Conservation (phyloP, 2,888 invertebrate species). For the Diloba caeruleocephala region DNA sequence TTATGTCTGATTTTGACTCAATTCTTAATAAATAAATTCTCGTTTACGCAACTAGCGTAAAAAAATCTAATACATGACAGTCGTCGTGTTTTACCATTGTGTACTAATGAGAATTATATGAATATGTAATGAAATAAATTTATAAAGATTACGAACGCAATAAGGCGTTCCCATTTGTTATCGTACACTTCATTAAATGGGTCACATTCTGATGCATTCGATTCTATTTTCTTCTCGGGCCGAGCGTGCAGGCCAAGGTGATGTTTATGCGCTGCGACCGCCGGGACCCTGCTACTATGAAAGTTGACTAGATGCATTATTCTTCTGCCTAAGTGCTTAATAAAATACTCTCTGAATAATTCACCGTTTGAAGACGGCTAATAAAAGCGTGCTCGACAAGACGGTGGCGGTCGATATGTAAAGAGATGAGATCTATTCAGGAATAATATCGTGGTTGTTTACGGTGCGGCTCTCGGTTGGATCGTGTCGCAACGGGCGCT, state of each 20-base stretch:
- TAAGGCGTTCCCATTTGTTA: slow-evolving; percentile 32
- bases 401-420: slow-evolving; percentile 79
- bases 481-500: slow-evolving; percentile 68
- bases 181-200: slow-evolving; percentile 51
- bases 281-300: slow-evolving; percentile 70
- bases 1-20: slow-evolving; percentile 17
- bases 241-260: slow-evolving; percentile 67
- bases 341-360: slow-evolving; percentile 83
- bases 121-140: slow-evolving; percentile 27
- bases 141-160: slow-evolving; percentile 30
- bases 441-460: slow-evolving; percentile 81
- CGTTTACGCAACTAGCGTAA: slow-evolving; percentile 25
- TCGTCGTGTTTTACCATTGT: slow-evolving; percentile 29
- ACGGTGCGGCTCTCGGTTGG: slow-evolving; percentile 67
- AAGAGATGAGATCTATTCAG: slow-evolving; percentile 81
- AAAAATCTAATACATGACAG: slow-evolving; percentile 32
- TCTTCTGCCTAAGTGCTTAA: slow-evolving; percentile 81
- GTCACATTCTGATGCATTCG: slow-evolving; percentile 59
- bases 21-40: slow-evolving; percentile 22
- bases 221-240: slow-evolving; percentile 56
- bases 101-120: slow-evolving; percentile 26
- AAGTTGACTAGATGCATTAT: slow-evolving; percentile 82
- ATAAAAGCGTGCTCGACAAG: slow-evolving; percentile 83
- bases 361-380: slow-evolving; percentile 78
- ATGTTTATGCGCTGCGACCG: slow-evolving; percentile 70